Percentiles rank a stretch among this genome's conserved stretches.
Conservation (phyloP, 2,113 vertebrate species). For the Orthochromis indermauri region DNA sequence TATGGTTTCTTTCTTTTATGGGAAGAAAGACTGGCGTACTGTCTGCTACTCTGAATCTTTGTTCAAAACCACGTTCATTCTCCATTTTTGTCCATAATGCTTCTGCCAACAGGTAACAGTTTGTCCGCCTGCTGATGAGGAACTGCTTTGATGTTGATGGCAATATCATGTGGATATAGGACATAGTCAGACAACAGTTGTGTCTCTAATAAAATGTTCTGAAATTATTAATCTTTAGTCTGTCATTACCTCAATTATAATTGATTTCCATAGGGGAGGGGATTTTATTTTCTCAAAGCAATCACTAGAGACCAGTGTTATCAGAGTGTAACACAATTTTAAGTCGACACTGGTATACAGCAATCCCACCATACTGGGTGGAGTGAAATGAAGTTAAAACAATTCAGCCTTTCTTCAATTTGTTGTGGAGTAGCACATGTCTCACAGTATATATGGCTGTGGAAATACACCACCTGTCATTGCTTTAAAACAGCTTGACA, state of each 20-base stretch:
- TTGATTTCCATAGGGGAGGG: background rate
- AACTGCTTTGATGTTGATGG: background rate
- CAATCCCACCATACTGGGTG: background rate
- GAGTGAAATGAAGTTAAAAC: background rate
- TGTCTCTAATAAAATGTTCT: background rate
- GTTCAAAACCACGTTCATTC: background rate
- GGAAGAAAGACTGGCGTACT: background rate
- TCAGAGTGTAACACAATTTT: background rate
- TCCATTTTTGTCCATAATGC: background rate
- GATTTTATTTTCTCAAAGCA: background rate
- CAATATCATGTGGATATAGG: background rate
- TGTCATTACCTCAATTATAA: background rate
- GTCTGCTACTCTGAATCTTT: background rate
- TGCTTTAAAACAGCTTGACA: background rate
- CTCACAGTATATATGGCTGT: background rate
- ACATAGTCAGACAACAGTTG: background rate
- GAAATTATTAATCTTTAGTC: background rate
- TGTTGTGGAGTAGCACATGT: background rate
- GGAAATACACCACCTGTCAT: background rate
- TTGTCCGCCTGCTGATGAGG: background rate
- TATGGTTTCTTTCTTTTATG: background rate
- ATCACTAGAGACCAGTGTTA: background rate
- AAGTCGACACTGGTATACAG: background rate
- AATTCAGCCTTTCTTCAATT: background rate
- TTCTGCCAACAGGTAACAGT: background rate